Evolutionary conservation across 2,888 invertebrate species (phyloP), one percentile per base, ranked within the genome.

Genomic region (Argyra leucocephala): DNA sequence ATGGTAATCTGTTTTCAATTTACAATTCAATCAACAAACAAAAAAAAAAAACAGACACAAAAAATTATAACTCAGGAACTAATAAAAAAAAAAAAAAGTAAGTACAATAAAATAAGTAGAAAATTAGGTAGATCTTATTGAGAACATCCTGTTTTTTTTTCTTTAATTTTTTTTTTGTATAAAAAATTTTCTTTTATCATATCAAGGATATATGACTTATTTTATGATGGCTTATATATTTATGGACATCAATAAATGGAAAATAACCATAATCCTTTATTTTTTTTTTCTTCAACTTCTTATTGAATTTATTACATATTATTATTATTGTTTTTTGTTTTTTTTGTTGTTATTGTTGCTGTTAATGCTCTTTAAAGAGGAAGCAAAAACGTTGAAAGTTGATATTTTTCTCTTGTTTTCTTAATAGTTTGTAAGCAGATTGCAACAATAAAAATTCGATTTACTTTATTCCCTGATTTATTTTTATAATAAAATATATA

Each of bases 361-460:
- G 31, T 7, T n/a, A n/a, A n/a, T n/a, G n/a, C n/a, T n/a, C n/a
- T n/a, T n/a, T n/a, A n/a, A n/a, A n/a, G n/a, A n/a, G n/a, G n/a
- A n/a, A 31, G 10, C 5, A 31, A 48, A 48, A 15, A 18, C 48
- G 9, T 48, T 9, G 15, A 48, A 48, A 48, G 9, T 48, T 18
- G 48, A 48, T 48, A 48, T 18, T 15, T 48, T 48, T 48, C 18
- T 48, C 18, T 48, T 48, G 18, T 48, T 48, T 48, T n/a, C n/a
- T n/a, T 3, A 48, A 48, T 48, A 48, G 48, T 48, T 48, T 48
- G 48, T 68, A 69, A 69, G 69, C 22, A 69, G 69, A 66, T 69
- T 69, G 63, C 62, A 63, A 67, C 67, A 69, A 69, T 69, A 69
- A 69, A 69, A 69, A 58, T 69, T 69, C 67, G 69, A 69, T 69